A percentile compares a stretch with the other conserved stretches of the same genome.
Conservation (phyloP, 2,797 vertebrate genomes). For the Muscicapa striata region DNA sequence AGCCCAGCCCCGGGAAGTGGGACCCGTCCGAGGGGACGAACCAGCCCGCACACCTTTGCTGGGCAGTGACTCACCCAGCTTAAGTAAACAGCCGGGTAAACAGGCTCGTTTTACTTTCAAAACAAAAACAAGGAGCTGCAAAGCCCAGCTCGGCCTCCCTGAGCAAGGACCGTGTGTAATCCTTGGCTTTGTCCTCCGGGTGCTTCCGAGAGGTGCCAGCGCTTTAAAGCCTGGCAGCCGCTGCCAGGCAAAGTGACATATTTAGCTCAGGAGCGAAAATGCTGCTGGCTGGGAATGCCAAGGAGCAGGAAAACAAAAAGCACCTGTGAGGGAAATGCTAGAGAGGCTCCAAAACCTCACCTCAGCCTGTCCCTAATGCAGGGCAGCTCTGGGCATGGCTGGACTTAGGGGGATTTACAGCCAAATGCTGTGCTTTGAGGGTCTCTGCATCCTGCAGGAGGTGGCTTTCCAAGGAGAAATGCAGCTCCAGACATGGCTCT, state of each 20-base stretch:
- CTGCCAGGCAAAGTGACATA: background rate
- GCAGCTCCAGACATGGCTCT: background rate
- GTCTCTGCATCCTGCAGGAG: background rate
- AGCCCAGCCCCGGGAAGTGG: background rate
- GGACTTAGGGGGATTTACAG: background rate
- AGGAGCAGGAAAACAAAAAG: background rate
- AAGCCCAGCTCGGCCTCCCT: background rate
- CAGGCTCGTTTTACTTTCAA: constrained; percentile 24
- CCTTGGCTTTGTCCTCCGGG: background rate
- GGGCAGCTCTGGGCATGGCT: background rate
- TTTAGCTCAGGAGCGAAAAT: background rate
- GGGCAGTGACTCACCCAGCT: background rate
- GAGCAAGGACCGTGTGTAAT: background rate
- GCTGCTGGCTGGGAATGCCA: background rate
- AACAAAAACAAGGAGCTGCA: background rate
- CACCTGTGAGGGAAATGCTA: background rate
- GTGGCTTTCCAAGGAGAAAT: background rate
- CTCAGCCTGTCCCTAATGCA: background rate
- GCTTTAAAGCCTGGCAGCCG: background rate
- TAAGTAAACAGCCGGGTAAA: background rate
- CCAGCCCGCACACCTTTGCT: background rate
- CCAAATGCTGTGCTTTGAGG: background rate
- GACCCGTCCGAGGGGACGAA: background rate
- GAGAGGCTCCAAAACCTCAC: accelerated
- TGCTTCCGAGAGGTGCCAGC: background rate